Evolutionary conservation across 2,888 invertebrate species (phyloP).

Genomic region (Pimpla rufipes): DNA sequence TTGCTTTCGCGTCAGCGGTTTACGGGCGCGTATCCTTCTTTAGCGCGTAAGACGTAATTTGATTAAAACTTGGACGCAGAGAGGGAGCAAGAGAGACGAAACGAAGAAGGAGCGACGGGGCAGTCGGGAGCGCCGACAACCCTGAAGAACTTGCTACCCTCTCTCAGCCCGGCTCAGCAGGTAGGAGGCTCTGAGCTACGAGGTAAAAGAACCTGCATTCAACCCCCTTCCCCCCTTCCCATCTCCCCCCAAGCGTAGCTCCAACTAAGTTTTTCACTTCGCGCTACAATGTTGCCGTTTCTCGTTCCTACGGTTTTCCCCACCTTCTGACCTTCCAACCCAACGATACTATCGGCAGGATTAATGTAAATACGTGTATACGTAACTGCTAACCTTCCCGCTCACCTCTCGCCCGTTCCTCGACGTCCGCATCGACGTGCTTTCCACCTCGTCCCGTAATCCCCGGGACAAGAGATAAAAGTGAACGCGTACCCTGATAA

Average conservation of each 20-base stretch:
- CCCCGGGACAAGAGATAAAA: conserved; percentile 24
- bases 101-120: conserved; percentile 24
- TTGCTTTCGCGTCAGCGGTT: conserved; percentile 72
- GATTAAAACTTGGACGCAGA: conserved; percentile 76
- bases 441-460: conserved; percentile 28
- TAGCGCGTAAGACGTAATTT: conserved; percentile 76
- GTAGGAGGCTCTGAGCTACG: conserved; percentile 49
- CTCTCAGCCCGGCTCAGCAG: conserved; percentile 24
- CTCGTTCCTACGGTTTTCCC: conserved; percentile 15
- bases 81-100: conserved; percentile 36
- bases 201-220: conserved; percentile 52
- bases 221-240: conserved; percentile 11
- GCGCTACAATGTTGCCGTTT: conserved; percentile 38
- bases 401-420: no score
- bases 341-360: conserved; percentile 54
- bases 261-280: conserved; percentile 64
- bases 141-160: conserved; percentile 52
- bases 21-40: conserved; percentile 74
- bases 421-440: conserved; percentile 6
- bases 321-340: conserved; percentile 1
- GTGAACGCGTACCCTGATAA: conserved; percentile 2
- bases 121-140: conserved; percentile 36
- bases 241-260: conserved; percentile 1
- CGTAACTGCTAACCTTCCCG: conserved; percentile 35
- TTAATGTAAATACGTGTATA: conserved; percentile 52